These are phyloP conservation scores for Oegoconia quadripuncta DNA, from an alignment of 2,888 invertebrate species.

Conservation along the genomic window DNA sequence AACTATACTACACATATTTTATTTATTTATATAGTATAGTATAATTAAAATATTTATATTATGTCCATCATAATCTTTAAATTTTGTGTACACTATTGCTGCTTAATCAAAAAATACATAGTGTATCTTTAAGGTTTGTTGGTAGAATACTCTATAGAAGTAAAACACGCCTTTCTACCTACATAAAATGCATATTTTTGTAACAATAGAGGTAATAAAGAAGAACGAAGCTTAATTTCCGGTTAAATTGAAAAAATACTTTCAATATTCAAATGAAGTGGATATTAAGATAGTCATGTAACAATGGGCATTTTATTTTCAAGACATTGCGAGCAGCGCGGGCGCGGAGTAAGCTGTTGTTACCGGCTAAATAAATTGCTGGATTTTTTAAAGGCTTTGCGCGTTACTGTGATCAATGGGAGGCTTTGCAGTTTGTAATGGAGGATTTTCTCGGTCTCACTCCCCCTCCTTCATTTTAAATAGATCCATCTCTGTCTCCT, in stretches of 20 bases:
- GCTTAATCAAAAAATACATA: no score
- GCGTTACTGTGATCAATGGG: conserved; percentile 72
- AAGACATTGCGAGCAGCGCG: conserved; percentile 19
- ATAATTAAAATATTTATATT: no score
- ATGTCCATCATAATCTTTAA: no score
- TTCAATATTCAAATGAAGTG: conserved; percentile 6
- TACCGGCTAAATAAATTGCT: conserved; percentile 69
- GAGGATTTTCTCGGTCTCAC: conserved; percentile 48
- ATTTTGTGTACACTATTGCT: no score
- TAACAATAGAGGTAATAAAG: no score
- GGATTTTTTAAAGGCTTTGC: conserved; percentile 72
- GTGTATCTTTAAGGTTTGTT: no score
- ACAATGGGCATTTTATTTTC: conserved; percentile 18
- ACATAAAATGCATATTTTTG: no score
- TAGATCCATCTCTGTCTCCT: conserved; percentile 35
- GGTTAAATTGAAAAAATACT: background rate
- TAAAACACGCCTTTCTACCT: no score
- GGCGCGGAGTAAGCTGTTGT: conserved; percentile 41
- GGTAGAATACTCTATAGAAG: no score
- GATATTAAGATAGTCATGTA: conserved; percentile 8
- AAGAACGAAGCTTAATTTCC: no score
- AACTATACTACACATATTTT: no score
- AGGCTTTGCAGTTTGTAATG: conserved; percentile 67
- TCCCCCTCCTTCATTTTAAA: conserved; percentile 25
- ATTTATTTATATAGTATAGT: no score